Percentiles rank a stretch among this genome's conserved stretches.
Evolutionary conservation across 1,140 invertebrate species (phyloP).

Genomic region (Melitaea cinxia): DNA sequence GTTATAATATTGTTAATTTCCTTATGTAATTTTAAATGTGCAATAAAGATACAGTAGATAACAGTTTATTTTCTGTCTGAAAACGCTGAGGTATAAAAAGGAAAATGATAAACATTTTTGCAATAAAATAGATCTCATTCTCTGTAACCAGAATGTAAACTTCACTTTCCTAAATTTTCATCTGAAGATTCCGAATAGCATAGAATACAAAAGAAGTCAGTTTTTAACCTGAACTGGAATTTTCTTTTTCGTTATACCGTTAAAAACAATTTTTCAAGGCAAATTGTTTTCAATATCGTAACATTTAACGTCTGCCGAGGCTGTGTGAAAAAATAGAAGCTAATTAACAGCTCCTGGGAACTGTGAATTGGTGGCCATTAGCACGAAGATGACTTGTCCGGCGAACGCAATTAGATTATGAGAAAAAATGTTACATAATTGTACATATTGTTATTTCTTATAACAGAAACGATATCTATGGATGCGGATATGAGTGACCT

Average conservation of each 20-base stretch:
- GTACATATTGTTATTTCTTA: neutral
- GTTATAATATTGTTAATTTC: too few relatives aligned
- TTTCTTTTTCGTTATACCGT: slow-evolving; percentile 2
- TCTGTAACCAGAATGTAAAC: too few relatives aligned
- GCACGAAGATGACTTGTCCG: slow-evolving; percentile 37
- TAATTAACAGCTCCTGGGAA: slow-evolving; percentile 39
- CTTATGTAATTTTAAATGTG: too few relatives aligned
- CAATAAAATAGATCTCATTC: too few relatives aligned
- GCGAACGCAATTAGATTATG: slow-evolving; percentile 3
- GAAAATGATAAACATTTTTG: too few relatives aligned
- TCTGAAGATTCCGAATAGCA: neutral
- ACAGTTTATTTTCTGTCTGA: too few relatives aligned
- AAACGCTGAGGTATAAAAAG: too few relatives aligned
- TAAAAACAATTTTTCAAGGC: slow-evolving; percentile 16
- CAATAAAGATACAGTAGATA: too few relatives aligned
- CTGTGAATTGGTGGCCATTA: slow-evolving; percentile 37
- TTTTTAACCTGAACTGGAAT: neutral
- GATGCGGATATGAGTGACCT: too few relatives aligned
- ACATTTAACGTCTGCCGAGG: slow-evolving; percentile 43
- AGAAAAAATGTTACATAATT: neutral
- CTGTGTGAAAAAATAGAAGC: slow-evolving; percentile 35
- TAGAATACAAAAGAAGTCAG: neutral
- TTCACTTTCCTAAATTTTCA: neutral
- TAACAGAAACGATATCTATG: too few relatives aligned
- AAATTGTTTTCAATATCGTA: slow-evolving; percentile 43